Conservation (phyloP, 2,113 vertebrate species). For the Apistogramma diplotaenia region DNA sequence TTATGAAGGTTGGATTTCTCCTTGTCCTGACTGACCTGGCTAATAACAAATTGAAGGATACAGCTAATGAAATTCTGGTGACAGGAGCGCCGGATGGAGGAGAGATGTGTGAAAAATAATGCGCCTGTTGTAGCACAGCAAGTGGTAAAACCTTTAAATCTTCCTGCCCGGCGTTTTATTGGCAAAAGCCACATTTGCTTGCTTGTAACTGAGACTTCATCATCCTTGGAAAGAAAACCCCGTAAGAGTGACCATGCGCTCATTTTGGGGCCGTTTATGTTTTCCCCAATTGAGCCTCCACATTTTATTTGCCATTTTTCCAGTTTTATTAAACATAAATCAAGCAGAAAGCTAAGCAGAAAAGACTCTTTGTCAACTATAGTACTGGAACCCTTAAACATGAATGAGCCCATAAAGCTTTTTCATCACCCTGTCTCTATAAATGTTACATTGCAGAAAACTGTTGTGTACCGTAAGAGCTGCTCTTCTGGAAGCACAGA, state of each 20-base stretch:
- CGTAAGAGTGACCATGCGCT: neutral
- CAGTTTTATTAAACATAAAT: constrained; percentile 13
- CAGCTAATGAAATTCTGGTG: constrained; percentile 16
- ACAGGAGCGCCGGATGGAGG: constrained; percentile 17
- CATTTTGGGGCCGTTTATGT: neutral
- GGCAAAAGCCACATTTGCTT: constrained; percentile 14
- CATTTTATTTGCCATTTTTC: neutral
- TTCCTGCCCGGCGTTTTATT: neutral
- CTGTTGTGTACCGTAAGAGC: constrained; percentile 4
- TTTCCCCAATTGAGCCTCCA: constrained; percentile 5
- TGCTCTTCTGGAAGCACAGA: constrained; percentile 42
- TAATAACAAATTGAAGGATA: constrained; percentile 37
- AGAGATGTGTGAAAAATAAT: neutral
- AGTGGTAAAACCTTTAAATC: constrained; percentile 2
- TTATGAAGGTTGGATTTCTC: neutral
- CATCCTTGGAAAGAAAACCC: constrained; percentile 26
- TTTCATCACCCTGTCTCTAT: neutral
- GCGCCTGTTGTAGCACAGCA: neutral
- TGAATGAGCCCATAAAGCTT: constrained; percentile 7
- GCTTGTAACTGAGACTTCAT: constrained; percentile 3
- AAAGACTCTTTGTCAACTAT: neutral
- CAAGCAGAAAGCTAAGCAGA: neutral
- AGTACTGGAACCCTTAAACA: constrained; percentile 1
- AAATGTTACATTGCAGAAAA: neutral
- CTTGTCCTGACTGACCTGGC: neutral